Evolutionary conservation across 2,888 invertebrate genomes (phyloP).

Genomic region (Hydropsyche betteni): DNA sequence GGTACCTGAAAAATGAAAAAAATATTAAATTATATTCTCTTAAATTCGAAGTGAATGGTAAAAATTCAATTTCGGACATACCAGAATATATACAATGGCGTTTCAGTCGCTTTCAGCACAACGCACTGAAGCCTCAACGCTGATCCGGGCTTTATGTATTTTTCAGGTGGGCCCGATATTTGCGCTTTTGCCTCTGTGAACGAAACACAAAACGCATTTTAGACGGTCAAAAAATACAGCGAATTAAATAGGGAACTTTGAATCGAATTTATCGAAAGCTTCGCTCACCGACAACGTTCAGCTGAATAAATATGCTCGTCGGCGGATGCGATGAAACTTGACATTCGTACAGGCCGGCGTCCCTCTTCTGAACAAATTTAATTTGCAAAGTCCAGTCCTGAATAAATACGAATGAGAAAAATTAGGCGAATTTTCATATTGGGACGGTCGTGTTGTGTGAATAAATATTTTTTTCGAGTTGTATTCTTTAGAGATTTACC

Average conservation of each 20-base stretch:
- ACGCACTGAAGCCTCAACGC: constrained; percentile 82
- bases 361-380: constrained; percentile 85
- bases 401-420: constrained; percentile 55
- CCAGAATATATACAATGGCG: constrained; percentile 86
- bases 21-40: neutral
- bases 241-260: neutral
- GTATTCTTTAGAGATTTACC: constrained; percentile 59
- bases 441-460: neutral
- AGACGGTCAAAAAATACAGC: neutral
- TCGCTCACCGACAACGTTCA: constrained; percentile 87
- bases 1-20: constrained; percentile 68
- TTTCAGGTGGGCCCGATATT: constrained; percentile 85
- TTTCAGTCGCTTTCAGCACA: constrained; percentile 84
- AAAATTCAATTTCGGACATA: constrained; percentile 53
- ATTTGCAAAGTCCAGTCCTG: constrained; percentile 94
- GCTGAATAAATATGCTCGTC: constrained; percentile 84
- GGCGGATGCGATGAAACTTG: constrained; percentile 93
- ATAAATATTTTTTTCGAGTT: constrained; percentile 28
- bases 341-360: constrained; percentile 89
- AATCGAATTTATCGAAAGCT: neutral
- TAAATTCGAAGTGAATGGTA: neutral
- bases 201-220: constrained; percentile 23
- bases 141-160: constrained; percentile 88
- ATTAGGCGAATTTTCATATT: constrained; percentile 33
- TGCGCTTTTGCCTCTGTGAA: constrained; percentile 82